These are phyloP conservation scores for Fabriciana adippe DNA, from an alignment of 2,888 invertebrate species.

Conservation along the genomic window DNA sequence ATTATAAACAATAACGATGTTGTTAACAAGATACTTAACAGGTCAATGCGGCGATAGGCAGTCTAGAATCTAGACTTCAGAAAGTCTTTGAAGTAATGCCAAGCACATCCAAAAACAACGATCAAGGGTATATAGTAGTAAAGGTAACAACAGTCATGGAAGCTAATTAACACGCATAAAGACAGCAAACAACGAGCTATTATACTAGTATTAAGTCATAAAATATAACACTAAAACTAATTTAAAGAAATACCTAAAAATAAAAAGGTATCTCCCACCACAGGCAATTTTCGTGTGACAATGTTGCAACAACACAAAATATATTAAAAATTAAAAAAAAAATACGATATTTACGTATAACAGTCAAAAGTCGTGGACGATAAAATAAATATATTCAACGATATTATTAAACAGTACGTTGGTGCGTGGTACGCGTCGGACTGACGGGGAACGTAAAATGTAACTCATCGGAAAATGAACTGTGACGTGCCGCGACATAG, in stretches of 20 bases:
- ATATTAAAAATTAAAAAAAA: too few species aligned
- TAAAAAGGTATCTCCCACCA: too few species aligned
- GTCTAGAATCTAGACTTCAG: conserved; percentile 36
- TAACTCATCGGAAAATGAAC: conserved; percentile 53
- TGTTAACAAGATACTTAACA: conserved; percentile 23
- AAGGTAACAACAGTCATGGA: conserved; percentile 1
- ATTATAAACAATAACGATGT: neutral
- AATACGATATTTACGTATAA: too few species aligned
- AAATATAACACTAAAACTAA: too few species aligned
- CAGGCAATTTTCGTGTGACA: too few species aligned
- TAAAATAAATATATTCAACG: neutral
- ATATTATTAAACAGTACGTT: conserved; percentile 23
- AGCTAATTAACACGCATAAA: neutral
- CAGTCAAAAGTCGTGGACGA: too few species aligned
- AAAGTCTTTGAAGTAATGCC: conserved; percentile 37
- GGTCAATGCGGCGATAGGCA: conserved; percentile 21
- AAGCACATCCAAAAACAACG: conserved; percentile 27
- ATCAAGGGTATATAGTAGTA: conserved; percentile 21
- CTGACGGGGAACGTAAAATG: conserved; percentile 44
- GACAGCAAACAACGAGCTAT: too few species aligned
- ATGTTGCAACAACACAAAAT: too few species aligned
- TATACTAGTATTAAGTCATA: too few species aligned
- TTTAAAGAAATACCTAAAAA: too few species aligned
- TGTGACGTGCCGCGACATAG: conserved; percentile 61
- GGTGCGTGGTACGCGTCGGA: conserved; percentile 33